phyloP scores from a whole-genome alignment of 2,113 vertebrate species.

The Upupa epops region DNA sequence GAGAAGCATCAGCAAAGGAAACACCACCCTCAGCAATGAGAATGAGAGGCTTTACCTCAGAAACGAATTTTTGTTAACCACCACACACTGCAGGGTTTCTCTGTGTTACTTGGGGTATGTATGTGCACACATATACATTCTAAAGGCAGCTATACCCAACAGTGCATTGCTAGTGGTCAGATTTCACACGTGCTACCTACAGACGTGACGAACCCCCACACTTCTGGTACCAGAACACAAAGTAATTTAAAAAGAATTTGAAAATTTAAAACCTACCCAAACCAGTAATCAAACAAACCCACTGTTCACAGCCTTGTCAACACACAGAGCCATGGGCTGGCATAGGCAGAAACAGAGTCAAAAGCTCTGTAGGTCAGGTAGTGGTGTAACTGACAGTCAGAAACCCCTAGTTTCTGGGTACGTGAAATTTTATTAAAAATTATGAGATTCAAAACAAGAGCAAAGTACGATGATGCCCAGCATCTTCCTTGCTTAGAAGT shows the following conservation, averaged over 20 bases:
- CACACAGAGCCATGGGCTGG: not conserved
- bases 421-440: constrained; percentile 1
- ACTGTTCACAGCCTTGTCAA: not conserved
- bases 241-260: not conserved
- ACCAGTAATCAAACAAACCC: not conserved
- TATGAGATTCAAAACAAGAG: constrained; percentile 1
- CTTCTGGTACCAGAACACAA: not conserved
- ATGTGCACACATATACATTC: not conserved
- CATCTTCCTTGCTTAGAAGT: not conserved
- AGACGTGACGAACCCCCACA: not conserved
- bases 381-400: not conserved
- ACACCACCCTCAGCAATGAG: not conserved
- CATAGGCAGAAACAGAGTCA: not conserved
- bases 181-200: not conserved
- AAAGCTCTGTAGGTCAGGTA: not conserved
- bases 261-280: not conserved
- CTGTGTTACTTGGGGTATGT: not conserved
- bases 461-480: not conserved
- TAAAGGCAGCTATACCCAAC: not conserved
- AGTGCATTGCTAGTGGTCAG: not conserved
- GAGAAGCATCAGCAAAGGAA: not conserved
- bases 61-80: not conserved
- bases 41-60: not conserved
- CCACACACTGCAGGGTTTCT: not conserved
- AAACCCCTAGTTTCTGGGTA: not conserved